Evolutionary conservation across 2,797 vertebrate genomes (phyloP), one percentile per base, ranked within the genome.

Genomic region (Chelidonichthys spinosus): DNA sequence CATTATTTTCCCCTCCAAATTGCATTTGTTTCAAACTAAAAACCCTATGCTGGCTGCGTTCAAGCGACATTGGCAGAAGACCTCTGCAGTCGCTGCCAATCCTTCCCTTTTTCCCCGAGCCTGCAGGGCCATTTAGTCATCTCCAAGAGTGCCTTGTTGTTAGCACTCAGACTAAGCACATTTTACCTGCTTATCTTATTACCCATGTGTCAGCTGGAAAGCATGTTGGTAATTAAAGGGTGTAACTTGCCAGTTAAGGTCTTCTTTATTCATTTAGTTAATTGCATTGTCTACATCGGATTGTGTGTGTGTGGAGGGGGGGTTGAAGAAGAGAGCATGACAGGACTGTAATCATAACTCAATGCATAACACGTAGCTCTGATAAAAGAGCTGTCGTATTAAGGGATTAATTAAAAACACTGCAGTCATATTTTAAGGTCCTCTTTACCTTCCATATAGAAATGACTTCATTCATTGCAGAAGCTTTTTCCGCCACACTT

Each of bases 151-250:
- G 83, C 72, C 80, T 84, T 80, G 74, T 92, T 89, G 84, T 92
- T 90, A 88, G 85, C 87, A 84, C 87, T 89, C 86, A 86, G 86
- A 65, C 84, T 74, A 76, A 88, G 87, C 86, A 86, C 85, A 85
- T 89, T 90, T 80, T 91, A 90, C 79, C 85, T 89, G 89, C 87
- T 90, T 89, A 92, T 92, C 90, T 86, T 90, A 87, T 91, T 89
- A 88, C 79, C 76, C 79, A 87, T 69, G 82, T 89, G 87, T 85
- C 87, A 85, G 77, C 67, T 62, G 71, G 66, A 72, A 80, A 82
- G 79, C 72, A 75, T 70, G 81, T 75, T 83, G 70, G 82, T 86
- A 89, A 90, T 88, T 88, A 87, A 85, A 81, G 84, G 73, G 81
- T 80, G 82, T 83, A 85, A 82, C 85, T 83, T 81, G 82, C 76